phyloP scores from a whole-genome alignment of 64 coral and sea anemone species.

The Porites lutea region DNA sequence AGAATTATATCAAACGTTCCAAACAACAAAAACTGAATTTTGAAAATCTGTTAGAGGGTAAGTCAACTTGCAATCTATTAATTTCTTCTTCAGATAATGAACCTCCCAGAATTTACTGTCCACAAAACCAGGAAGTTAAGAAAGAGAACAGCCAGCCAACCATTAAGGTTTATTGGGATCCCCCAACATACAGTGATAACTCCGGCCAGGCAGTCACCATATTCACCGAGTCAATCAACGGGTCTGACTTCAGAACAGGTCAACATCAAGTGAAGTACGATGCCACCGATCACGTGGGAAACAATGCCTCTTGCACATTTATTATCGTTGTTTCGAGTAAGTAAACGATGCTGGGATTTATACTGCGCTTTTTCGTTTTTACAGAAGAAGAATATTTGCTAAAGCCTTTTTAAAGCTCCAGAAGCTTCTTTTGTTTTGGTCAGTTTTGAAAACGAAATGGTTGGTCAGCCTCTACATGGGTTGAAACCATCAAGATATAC shows the following conservation, averaged over 20 bases:
- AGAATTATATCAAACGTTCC: too few relatives aligned
- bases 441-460: too few relatives aligned
- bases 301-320: constrained; percentile 65
- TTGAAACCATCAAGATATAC: too few relatives aligned
- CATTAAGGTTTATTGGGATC: constrained; percentile 68
- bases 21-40: too few relatives aligned
- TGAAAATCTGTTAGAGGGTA: too few relatives aligned
- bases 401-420: too few relatives aligned
- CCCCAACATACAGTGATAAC: constrained; percentile 81
- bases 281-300: constrained; percentile 59
- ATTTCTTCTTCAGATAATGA: constrained; percentile 68
- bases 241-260: constrained; percentile 58
- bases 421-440: too few relatives aligned
- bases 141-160: constrained; percentile 27
- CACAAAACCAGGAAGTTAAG: constrained; percentile 74
- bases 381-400: too few relatives aligned
- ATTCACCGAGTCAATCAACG: constrained; percentile 81
- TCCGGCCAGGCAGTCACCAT: constrained; percentile 62
- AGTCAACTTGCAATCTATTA: too few relatives aligned
- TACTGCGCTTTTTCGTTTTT: too few relatives aligned
- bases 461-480: too few relatives aligned
- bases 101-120: constrained; percentile 80
- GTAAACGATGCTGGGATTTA: neutral
- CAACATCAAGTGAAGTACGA: constrained; percentile 72
- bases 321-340: constrained; percentile 82